phyloP scores from a whole-genome alignment of 64 coral and sea anemone genomes.

The Pachyseris speciosa region DNA sequence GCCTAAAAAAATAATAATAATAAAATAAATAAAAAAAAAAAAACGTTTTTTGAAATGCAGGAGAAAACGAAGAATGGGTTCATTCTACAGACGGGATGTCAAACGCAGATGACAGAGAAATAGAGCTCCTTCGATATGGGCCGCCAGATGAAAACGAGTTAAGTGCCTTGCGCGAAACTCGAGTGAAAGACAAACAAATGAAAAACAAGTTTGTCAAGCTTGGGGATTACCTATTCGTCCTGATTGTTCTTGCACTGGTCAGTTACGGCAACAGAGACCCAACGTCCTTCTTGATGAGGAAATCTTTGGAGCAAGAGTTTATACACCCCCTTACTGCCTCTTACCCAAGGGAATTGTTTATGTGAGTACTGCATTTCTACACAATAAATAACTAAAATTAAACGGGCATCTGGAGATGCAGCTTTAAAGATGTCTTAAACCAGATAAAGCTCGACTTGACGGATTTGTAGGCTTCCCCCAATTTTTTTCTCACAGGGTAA shows the following conservation, averaged over 20 bases:
- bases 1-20: no score
- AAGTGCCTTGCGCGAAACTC: constrained; percentile 3
- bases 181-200: background rate
- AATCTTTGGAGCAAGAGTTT: constrained; percentile 20
- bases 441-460: no score
- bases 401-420: no score
- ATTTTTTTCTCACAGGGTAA: no score
- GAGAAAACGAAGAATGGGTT: constrained; percentile 24
- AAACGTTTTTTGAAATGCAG: background rate
- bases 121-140: background rate
- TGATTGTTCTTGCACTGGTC: background rate
- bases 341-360: background rate
- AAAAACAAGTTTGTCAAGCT: background rate
- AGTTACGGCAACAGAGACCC: background rate
- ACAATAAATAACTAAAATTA: no score
- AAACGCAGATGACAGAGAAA: background rate
- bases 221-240: background rate
- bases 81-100: background rate
- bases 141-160: background rate
- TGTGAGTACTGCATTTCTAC: constrained; percentile 4
- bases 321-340: background rate
- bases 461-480: no score
- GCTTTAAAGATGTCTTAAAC: no score
- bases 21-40: no score
- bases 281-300: constrained; percentile 14